phyloP scores from a whole-genome alignment of 2,888 invertebrate genomes.

The Anagyrus pseudococci region DNA sequence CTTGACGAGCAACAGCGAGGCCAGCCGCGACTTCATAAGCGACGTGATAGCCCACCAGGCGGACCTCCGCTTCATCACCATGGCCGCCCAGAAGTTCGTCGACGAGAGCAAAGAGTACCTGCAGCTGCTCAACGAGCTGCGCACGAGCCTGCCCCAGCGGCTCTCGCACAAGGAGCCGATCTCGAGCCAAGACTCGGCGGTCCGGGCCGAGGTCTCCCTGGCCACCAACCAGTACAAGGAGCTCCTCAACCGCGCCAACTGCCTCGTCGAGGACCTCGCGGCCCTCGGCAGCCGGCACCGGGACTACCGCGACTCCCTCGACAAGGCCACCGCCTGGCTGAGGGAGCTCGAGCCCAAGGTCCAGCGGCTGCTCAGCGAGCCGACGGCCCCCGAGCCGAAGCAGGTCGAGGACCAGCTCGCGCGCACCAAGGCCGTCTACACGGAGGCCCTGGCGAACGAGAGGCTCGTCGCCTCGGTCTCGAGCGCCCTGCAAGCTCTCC shows the following conservation, averaged over 20 bases:
- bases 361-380: constrained; percentile 78
- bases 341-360: constrained; percentile 80
- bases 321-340: constrained; percentile 81
- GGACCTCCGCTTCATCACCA: constrained; percentile 92
- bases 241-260: constrained; percentile 81
- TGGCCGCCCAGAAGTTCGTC: constrained; percentile 95
- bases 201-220: constrained; percentile 79
- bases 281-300: constrained; percentile 79
- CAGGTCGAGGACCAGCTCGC: constrained; percentile 87
- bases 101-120: constrained; percentile 94
- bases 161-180: constrained; percentile 78
- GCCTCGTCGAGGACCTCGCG: constrained; percentile 81
- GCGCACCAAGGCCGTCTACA: constrained; percentile 82
- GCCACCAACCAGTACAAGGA: constrained; percentile 84
- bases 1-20: constrained; percentile 72
- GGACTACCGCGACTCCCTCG: constrained; percentile 83
- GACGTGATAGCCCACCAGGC: constrained; percentile 97
- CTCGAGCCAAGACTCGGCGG: constrained; percentile 74
- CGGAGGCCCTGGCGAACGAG: constrained; percentile 86
- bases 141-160: constrained; percentile 82
- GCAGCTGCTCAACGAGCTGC: constrained; percentile 83
- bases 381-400: constrained; percentile 85
- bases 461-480: constrained; percentile 85
- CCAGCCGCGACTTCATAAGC: constrained; percentile 87
- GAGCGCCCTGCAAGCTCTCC: constrained; percentile 70